A percentile compares a stretch with the other conserved stretches of the same genome.
These are phyloP conservation scores for Caenorhabditis inopinata DNA, from an alignment of 1,140 invertebrate genomes.

Conservation along the genomic window DNA sequence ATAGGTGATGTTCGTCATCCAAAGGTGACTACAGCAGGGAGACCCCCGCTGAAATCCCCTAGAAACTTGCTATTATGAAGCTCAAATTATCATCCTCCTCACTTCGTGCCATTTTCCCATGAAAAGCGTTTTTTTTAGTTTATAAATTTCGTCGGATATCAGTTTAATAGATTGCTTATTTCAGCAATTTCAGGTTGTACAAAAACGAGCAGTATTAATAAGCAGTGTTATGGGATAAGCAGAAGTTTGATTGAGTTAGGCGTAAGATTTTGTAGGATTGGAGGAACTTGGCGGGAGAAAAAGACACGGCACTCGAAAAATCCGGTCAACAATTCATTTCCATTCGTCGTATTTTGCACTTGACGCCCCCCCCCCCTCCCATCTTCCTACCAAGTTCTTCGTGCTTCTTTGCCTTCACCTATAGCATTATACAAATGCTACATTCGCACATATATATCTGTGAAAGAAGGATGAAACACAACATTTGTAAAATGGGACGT, in stretches of 20 bases:
- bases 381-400: conserved; percentile 10
- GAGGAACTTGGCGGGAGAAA: not conserved
- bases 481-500: conserved; percentile 32
- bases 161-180: no score
- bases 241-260: conserved; percentile 1
- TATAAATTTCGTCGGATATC: no score
- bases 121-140: no score
- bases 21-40: no score
- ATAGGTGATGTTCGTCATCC: no score
- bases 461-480: not conserved
- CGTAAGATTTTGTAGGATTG: not conserved
- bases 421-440: conserved; percentile 24
- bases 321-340: conserved; percentile 31
- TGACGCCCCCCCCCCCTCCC: not conserved
- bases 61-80: no score
- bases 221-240: not conserved
- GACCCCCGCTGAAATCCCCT: no score
- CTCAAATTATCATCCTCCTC: no score
- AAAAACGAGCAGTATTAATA: not conserved
- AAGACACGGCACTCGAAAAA: conserved; percentile 13
- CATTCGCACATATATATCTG: conserved; percentile 27
- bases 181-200: no score
- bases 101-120: no score
- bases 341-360: conserved; percentile 29
- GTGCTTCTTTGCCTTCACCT: conserved; percentile 14